Percentiles rank a stretch among this genome's conserved stretches.
phyloP scores from a whole-genome alignment of 2,797 vertebrate species.

The Amniataba percoides region DNA sequence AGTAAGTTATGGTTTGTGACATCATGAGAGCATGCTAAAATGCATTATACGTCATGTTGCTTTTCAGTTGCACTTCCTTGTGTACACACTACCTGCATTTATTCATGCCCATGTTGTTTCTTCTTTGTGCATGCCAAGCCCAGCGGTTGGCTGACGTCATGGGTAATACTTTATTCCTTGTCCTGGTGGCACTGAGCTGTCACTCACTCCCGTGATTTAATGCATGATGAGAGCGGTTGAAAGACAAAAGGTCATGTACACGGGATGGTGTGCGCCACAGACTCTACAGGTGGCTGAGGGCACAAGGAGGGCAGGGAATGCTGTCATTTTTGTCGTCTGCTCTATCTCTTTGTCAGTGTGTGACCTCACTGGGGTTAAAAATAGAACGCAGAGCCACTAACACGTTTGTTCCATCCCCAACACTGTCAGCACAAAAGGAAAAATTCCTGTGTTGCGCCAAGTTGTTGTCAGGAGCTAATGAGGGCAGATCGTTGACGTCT shows the following conservation, averaged over 20 bases:
- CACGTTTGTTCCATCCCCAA: conserved; percentile 69
- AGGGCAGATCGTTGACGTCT: conserved; percentile 79
- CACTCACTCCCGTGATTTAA: conserved; percentile 39
- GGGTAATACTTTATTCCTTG: conserved; percentile 22
- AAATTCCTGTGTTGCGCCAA: conserved; percentile 74
- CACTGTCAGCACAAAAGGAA: conserved; percentile 71
- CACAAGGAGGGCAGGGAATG: conserved; percentile 32
- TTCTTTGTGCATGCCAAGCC: conserved; percentile 54
- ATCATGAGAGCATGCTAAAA: conserved; percentile 1
- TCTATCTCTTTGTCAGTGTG: conserved; percentile 40
- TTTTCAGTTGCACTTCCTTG: conserved; percentile 37
- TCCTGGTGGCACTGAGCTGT: conserved; percentile 35
- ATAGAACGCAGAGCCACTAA: conserved; percentile 56
- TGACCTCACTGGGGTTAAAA: conserved; percentile 78
- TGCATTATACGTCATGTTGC: conserved; percentile 6
- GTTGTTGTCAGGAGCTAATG: conserved; percentile 77
- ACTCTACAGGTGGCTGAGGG: conserved; percentile 32
- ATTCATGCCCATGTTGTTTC: conserved; percentile 45
- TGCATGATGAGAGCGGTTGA: conserved; percentile 3
- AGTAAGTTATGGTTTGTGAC: neutral
- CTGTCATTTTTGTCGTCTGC: conserved; percentile 58
- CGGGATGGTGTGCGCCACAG: neutral
- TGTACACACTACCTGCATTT: conserved; percentile 30
- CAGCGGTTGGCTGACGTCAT: conserved; percentile 50
- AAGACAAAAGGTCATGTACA: conserved; percentile 2